Evolutionary conservation across 2,113 vertebrate species (phyloP).

Genomic region (Ctenodactylus gundi): DNA sequence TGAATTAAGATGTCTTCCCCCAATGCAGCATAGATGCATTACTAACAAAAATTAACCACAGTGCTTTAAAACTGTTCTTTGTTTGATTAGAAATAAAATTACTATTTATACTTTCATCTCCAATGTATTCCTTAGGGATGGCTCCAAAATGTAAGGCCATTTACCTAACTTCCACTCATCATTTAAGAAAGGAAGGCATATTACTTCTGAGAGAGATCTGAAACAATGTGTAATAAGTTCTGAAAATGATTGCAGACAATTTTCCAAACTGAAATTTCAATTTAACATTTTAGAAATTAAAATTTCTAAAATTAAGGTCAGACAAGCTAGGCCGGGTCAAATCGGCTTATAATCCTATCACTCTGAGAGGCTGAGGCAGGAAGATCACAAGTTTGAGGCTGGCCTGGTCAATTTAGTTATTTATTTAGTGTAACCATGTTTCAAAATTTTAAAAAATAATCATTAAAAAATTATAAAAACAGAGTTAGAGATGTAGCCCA

Average conservation of each 20-base stretch:
- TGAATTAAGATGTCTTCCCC: background rate
- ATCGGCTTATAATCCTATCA: too few species aligned
- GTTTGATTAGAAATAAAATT: background rate
- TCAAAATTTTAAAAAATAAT: too few species aligned
- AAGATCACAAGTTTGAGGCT: too few species aligned
- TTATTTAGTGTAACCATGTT: too few species aligned
- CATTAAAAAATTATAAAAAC: too few species aligned
- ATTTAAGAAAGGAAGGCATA: background rate
- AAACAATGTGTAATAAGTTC: background rate
- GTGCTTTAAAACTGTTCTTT: background rate
- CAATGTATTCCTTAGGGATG: background rate
- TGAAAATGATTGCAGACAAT: background rate
- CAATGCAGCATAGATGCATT: background rate
- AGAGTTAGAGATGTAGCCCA: too few species aligned
- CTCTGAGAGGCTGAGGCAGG: too few species aligned
- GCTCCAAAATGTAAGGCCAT: background rate
- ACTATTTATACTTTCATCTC: background rate
- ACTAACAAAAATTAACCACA: background rate
- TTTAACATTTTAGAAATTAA: too few species aligned
- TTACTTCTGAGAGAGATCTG: background rate
- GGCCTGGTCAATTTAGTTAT: too few species aligned
- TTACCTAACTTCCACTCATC: background rate
- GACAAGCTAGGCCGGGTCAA: too few species aligned
- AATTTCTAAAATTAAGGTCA: too few species aligned
- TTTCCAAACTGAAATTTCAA: background rate